Evolutionary conservation across 2,113 vertebrate species (phyloP).

Genomic region (Herpailurus yagouaroundi): DNA sequence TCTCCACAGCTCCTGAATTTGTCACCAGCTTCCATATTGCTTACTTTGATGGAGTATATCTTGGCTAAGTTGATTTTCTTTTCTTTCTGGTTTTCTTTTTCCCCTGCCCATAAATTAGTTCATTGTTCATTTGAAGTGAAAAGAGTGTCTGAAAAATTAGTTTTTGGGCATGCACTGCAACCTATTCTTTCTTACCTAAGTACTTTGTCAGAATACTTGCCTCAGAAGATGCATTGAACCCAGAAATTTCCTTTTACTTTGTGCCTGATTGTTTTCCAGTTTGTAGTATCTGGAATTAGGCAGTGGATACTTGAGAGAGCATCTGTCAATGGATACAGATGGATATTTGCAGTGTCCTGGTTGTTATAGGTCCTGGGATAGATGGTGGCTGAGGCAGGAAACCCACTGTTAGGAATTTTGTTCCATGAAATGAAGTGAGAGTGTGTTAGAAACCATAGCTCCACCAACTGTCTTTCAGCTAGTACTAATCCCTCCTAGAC

Average conservation of each 20-base stretch:
- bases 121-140: background rate
- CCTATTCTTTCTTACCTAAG: background rate
- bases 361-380: background rate
- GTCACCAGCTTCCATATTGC: background rate
- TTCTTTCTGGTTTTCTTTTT: background rate
- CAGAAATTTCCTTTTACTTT: background rate
- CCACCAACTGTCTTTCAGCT: background rate
- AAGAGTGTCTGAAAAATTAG: background rate
- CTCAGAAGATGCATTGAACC: background rate
- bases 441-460: background rate
- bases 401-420: background rate
- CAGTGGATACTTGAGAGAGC: background rate
- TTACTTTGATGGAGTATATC: background rate
- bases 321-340: background rate
- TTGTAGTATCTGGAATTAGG: background rate
- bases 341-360: background rate
- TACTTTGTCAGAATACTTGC: background rate
- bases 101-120: background rate
- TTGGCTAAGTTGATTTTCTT: background rate
- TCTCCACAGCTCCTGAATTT: background rate
- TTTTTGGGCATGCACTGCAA: background rate
- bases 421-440: background rate
- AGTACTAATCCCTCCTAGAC: background rate
- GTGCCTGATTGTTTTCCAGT: background rate
- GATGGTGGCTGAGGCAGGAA: background rate